phyloP scores from a whole-genome alignment of 2,113 vertebrate genomes.

The Myotis yumanensis region DNA sequence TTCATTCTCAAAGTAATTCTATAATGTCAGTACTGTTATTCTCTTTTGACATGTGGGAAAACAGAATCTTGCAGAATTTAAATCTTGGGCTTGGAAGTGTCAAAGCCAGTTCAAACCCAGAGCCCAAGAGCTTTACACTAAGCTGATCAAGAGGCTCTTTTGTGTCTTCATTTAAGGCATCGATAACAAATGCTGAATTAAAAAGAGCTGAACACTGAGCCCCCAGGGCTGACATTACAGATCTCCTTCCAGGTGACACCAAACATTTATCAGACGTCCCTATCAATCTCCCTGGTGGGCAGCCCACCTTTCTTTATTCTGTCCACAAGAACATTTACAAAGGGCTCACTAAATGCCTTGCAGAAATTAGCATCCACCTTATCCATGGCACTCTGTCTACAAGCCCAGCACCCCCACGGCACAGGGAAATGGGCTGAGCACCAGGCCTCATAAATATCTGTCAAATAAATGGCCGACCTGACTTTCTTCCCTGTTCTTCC shows the following conservation, averaged over 20 bases:
- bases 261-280: conserved; percentile 30
- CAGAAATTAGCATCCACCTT: background rate
- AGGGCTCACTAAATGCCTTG: background rate
- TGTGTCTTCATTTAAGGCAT: conserved; percentile 24
- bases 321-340: background rate
- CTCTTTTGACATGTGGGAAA: background rate
- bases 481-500: conserved; percentile 16
- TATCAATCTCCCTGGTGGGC: background rate
- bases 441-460: conserved; percentile 28
- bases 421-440: background rate
- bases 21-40: background rate
- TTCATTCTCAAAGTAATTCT: background rate
- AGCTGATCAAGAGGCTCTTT: conserved; percentile 21
- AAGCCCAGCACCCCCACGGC: background rate
- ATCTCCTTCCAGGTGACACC: background rate
- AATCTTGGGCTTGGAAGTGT: background rate
- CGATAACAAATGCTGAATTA: conserved; percentile 27
- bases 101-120: conserved; percentile 15
- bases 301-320: conserved; percentile 35
- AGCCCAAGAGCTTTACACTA: background rate
- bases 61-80: background rate
- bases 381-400: background rate
- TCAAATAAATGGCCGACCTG: background rate
- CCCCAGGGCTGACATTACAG: background rate
- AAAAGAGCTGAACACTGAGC: background rate